Evolutionary conservation across 2,113 vertebrate species (phyloP), one percentile per base, ranked within the genome.

Genomic region (Thalassarche chlororhynchos): DNA sequence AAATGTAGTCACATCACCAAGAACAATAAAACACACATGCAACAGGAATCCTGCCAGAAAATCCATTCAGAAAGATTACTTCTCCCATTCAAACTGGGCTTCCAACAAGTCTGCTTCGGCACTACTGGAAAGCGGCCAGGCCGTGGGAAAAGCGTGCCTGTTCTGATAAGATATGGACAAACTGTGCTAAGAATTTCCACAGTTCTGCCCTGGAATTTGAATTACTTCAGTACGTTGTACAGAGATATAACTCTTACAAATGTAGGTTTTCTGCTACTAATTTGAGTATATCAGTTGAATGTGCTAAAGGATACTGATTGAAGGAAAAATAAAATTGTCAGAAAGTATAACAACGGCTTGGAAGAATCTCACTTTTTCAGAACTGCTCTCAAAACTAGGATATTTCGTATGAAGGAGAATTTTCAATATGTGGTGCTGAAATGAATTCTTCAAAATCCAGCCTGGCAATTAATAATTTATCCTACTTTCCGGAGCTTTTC

Each of bases 121-220:
- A 5, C 72, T n/a, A 62, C 87, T 95, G 85, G 94, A 40, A 69
- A 2, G 44, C 1, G 0, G 94, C 97, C 96, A 96, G 81, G 62
- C 54, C 1, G 0, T 61, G 65, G 90, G 90, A 38, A 89, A 91
- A 93, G 83, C 10, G 14, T 87, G 97, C 84, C 95, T 97, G 97
- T 69, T 75, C 94, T 89, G 96, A 96, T 97, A 97, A 96, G 96
- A 97, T 96, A 97, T 0, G 69, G 93, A 87, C 90, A 78, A 71
- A 69, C 74, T 8, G 65, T 79, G 93, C 90, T 95, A 24, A 94
- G 85, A 94, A 65, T 95, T 97, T 95, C 96, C 93, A 81, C 75
- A 38, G 76, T 5, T 86, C 85, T 75, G 49, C 69, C 51, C 83
- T 69, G 92, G 54, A 93, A 90, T 64, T 72, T 44, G 46, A 84